phyloP scores from a whole-genome alignment of 2,888 invertebrate genomes.

The Clivina fossor region DNA sequence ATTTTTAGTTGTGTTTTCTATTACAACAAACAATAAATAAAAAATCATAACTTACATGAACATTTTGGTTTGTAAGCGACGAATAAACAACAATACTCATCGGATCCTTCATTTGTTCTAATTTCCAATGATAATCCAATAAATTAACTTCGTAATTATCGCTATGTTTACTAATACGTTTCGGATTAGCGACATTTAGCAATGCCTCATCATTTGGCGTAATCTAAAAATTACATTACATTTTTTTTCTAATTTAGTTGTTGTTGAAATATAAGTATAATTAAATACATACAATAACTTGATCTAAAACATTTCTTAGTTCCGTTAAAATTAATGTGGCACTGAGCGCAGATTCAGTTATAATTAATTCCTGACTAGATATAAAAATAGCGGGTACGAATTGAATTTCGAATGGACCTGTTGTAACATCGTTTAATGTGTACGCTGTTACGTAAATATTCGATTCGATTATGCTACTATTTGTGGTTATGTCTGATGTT shows the following conservation, averaged over 20 bases:
- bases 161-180: slow-evolving; percentile 40
- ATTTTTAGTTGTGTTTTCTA: too few species aligned
- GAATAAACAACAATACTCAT: slow-evolving; percentile 49
- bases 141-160: slow-evolving; percentile 46
- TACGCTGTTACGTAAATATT: slow-evolving; percentile 48
- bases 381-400: slow-evolving; percentile 50
- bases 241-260: slow-evolving; percentile 4
- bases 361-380: slow-evolving; percentile 42
- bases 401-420: slow-evolving; percentile 44
- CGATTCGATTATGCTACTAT: slow-evolving; percentile 46
- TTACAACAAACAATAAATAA: too few species aligned
- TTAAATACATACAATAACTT: slow-evolving; percentile 53
- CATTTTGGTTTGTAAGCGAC: slow-evolving; percentile 46
- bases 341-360: slow-evolving; percentile 37
- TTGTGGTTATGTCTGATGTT: slow-evolving; percentile 41
- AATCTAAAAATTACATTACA: slow-evolving; percentile 43
- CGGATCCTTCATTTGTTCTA: slow-evolving; percentile 48
- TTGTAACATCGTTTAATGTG: slow-evolving; percentile 44
- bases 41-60: slow-evolving; percentile 41
- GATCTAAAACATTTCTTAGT: slow-evolving; percentile 58
- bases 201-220: slow-evolving; percentile 48
- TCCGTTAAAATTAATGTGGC: slow-evolving; percentile 56
- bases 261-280: slow-evolving; percentile 5
- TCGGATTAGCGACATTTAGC: slow-evolving; percentile 44
- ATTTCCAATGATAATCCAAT: slow-evolving; percentile 51